These are phyloP conservation scores for Hippocampus comes DNA, from an alignment of 2,113 vertebrate genomes.

Conservation along the genomic window DNA sequence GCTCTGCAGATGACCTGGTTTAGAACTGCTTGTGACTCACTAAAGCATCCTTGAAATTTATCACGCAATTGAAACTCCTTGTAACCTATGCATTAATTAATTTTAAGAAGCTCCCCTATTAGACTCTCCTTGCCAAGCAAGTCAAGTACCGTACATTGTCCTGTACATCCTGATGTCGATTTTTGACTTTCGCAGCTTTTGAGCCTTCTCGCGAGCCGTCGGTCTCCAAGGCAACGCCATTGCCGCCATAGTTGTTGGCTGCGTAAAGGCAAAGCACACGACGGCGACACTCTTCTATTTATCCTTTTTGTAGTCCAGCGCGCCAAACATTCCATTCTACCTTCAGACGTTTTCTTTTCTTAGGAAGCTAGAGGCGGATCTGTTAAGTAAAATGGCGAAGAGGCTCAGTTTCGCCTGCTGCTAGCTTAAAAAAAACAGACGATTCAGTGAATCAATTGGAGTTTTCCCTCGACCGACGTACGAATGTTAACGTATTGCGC, in stretches of 20 bases:
- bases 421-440: neutral
- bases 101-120: too few relatives aligned
- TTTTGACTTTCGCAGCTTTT: neutral
- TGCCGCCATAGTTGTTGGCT: neutral
- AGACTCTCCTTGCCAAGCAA: too few relatives aligned
- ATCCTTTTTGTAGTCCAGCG: neutral
- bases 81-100: too few relatives aligned
- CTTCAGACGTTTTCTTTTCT: neutral
- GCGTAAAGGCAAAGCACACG: neutral
- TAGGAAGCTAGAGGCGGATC: rapidly evolving
- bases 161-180: neutral
- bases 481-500: neutral
- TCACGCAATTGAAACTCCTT: neutral
- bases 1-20: neutral
- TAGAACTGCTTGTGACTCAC: neutral
- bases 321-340: neutral
- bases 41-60: neutral
- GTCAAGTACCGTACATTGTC: too few relatives aligned
- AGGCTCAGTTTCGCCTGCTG: neutral
- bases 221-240: constrained; percentile 35
- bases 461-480: too few relatives aligned
- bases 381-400: neutral
- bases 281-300: neutral
- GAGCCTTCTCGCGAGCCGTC: constrained; percentile 20
- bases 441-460: neutral